Conservation (phyloP, 2,888 invertebrate species). For the Neuroscelio doddi region DNA sequence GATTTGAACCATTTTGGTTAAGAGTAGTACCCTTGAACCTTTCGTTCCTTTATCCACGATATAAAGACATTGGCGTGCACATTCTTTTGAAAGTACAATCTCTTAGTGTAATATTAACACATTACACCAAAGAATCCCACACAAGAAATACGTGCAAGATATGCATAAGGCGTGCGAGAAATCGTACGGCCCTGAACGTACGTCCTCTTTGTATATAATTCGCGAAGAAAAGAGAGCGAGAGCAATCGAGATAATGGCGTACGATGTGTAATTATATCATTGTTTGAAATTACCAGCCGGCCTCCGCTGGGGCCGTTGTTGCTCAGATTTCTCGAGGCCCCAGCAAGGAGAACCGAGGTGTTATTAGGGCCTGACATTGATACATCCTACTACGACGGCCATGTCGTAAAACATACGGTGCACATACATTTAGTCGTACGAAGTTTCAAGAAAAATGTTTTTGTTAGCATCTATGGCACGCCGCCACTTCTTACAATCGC, state of each 20-base stretch:
- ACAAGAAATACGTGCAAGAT: too few relatives aligned
- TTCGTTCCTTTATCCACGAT: too few relatives aligned
- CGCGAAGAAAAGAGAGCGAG: conserved; percentile 45
- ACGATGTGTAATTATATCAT: conserved; percentile 68
- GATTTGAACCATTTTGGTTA: too few relatives aligned
- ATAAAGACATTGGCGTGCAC: too few relatives aligned
- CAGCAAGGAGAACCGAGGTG: conserved; percentile 53
- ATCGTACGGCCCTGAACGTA: conserved; percentile 16
- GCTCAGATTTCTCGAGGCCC: conserved; percentile 32
- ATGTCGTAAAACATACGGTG: conserved; percentile 13
- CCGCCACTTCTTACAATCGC: too few relatives aligned
- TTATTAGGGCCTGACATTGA: conserved; percentile 68
- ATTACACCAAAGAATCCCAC: too few relatives aligned
- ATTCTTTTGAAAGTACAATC: too few relatives aligned
- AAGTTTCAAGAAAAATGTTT: conserved; percentile 17
- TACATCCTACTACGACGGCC: conserved; percentile 58
- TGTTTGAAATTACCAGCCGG: conserved; percentile 65
- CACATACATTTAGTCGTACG: neutral
- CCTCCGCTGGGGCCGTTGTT: conserved; percentile 44
- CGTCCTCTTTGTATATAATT: conserved; percentile 25
- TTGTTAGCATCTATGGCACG: conserved; percentile 10
- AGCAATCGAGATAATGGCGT: conserved; percentile 65
- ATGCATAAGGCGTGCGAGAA: conserved; percentile 4
- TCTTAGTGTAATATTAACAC: too few relatives aligned
- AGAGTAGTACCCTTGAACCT: too few relatives aligned